Evolutionary conservation across 2,797 vertebrate species (phyloP), one percentile per base, ranked within the genome.

Genomic region (Enteromius radiatus): DNA sequence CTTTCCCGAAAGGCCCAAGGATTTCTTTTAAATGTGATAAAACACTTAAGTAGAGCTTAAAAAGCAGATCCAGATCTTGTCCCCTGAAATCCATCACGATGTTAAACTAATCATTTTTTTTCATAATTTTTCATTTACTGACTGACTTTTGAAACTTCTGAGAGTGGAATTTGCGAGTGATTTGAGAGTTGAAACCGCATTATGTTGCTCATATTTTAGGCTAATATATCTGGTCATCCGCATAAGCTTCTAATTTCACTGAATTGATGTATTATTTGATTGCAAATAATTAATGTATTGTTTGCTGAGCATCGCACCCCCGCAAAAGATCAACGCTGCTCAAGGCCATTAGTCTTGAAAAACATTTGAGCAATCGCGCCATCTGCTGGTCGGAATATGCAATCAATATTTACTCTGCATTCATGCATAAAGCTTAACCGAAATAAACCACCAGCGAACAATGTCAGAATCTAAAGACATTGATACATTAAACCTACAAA

Each of bases 1-100:
- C 71, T 82, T 12, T 70, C 33, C 54, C 4, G 28, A 84, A 87
- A 88, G 15, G n/a, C 45, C 59, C 14, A 38, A 81, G 70, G 70
- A 38, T 52, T 77, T 73, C 43, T 38, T 81, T 65, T 63, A 28
- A 49, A 75, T 71, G 28, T 74, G 80, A 81, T 41, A 74, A 65
- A 81, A 52, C 33, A 73, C 21, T 81, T 73, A 64, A 64, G 28
- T 8, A 23, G 5, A 73, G 23, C 28, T 36, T 36, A 38, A 81
- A 81, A 74, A 11, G n/a, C 56, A 81, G 69, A 64, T 81, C 56
- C 23, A 52, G 41, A 28, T 2, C 17, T 11, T 59, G 49, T 49
- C 56, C 68, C 11, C 73, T 61, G 67, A 71, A 45, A 59, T 80
- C 10, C 19, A 33, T 33, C 68, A 4, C 5, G 2, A 61, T 63